These are phyloP conservation scores for Beris chalybata DNA, from an alignment of 2,888 invertebrate species.

Conservation along the genomic window DNA sequence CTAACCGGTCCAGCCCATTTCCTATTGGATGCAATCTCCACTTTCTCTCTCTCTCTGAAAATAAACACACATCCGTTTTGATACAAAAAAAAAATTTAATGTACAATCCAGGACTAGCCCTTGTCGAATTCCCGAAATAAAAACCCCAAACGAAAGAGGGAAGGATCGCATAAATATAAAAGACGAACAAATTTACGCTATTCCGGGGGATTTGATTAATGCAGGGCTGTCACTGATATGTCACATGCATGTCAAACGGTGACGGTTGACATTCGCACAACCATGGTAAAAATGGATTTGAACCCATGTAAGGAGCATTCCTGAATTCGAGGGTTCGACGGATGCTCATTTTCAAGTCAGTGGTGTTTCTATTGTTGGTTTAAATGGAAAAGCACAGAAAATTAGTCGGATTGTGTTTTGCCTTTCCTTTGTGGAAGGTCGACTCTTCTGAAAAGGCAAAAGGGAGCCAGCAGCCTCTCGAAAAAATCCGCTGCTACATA, in stretches of 20 bases:
- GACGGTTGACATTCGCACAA: constrained; percentile 56
- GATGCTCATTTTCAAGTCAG: constrained; percentile 31
- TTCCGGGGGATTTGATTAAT: constrained; percentile 57
- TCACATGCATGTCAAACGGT: constrained; percentile 58
- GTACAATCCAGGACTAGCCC: constrained; percentile 2
- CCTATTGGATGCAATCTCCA: constrained; percentile 23
- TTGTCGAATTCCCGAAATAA: constrained; percentile 8
- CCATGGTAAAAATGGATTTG: constrained; percentile 28
- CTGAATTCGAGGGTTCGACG: not conserved
- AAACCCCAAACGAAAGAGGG: constrained; percentile 13
- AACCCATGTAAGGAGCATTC: constrained; percentile 27
- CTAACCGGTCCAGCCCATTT: constrained; percentile 27
- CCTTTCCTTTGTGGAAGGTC: constrained; percentile 11
- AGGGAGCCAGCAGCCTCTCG: not conserved
- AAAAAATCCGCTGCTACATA: too few relatives aligned
- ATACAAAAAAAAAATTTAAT: not conserved
- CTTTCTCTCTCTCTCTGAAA: constrained; percentile 10
- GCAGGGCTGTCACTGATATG: constrained; percentile 58
- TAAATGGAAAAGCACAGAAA: constrained; percentile 43
- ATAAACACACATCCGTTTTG: constrained; percentile 16
- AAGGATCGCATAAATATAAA: constrained; percentile 37
- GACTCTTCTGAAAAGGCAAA: constrained; percentile 10
- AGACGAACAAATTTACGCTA: constrained; percentile 44
- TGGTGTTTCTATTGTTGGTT: constrained; percentile 29
- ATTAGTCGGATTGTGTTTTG: constrained; percentile 39